phyloP scores from a whole-genome alignment of 2,797 vertebrate species.

The Mus spretus region DNA sequence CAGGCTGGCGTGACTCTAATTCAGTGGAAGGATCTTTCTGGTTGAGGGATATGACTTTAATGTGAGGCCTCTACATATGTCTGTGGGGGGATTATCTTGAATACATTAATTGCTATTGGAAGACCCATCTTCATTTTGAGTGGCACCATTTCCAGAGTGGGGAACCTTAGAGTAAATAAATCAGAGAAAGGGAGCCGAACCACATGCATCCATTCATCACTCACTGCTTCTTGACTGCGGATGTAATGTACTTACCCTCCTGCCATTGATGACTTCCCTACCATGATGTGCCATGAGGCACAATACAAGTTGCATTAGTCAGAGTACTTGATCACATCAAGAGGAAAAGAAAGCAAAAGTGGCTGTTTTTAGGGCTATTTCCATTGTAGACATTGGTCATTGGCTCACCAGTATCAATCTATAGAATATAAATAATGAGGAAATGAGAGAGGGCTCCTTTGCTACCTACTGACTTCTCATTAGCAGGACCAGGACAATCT shows the following conservation, averaged over 20 bases:
- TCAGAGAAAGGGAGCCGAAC: background rate
- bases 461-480: slow-evolving; percentile 38
- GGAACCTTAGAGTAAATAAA: background rate
- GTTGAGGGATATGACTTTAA: background rate
- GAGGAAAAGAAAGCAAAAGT: background rate
- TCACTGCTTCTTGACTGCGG: background rate
- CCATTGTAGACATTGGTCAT: slow-evolving; percentile 9
- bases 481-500: background rate
- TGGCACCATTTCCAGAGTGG: background rate
- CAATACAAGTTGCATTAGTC: background rate
- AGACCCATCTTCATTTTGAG: background rate
- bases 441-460: slow-evolving; percentile 73
- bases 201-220: too few relatives aligned
- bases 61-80: too few relatives aligned
- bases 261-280: background rate
- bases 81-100: background rate
- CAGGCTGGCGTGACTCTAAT: background rate
- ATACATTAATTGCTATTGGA: background rate
- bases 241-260: background rate
- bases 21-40: background rate
- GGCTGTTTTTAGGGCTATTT: slow-evolving; percentile 66
- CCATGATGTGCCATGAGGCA: background rate
- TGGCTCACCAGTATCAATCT: slow-evolving; percentile 70
- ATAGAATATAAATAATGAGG: slow-evolving; percentile 70
- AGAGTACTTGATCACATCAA: background rate